phyloP scores from a whole-genome alignment of 2,888 invertebrate genomes.

The Cataglyphis rosenhaueri region DNA sequence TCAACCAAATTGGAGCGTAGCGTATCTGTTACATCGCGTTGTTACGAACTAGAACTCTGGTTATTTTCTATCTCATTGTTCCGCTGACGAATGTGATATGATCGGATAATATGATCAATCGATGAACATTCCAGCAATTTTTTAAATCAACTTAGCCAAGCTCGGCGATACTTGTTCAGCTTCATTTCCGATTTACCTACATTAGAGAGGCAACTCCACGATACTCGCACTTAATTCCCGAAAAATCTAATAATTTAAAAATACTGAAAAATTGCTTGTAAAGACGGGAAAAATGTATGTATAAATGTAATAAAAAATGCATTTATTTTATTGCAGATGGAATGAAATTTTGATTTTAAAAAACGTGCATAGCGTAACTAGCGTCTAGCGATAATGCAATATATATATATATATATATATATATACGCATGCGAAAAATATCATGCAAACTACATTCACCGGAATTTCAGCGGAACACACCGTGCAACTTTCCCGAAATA shows the following conservation, averaged over 20 bases:
- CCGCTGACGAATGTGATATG: constrained; percentile 51
- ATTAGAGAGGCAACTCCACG: background rate
- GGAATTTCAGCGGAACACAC: constrained; percentile 34
- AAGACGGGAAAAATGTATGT: background rate
- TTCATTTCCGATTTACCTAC: constrained; percentile 25
- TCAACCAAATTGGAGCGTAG: constrained; percentile 18
- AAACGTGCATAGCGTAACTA: background rate
- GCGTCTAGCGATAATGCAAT: background rate
- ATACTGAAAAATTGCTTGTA: background rate
- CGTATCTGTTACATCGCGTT: constrained; percentile 38
- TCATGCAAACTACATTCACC: background rate
- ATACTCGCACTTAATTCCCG: background rate
- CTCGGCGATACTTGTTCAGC: background rate
- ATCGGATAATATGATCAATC: constrained; percentile 49
- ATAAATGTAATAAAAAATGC: background rate
- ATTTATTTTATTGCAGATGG: background rate
- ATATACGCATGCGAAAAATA: constrained; percentile 29
- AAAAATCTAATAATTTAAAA: constrained; percentile 17
- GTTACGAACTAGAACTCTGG: constrained; percentile 18
- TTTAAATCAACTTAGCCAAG: constrained; percentile 36
- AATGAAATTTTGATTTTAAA: constrained; percentile 4
- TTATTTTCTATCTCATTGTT: constrained; percentile 16
- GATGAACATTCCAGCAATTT: constrained; percentile 32
- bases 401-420: background rate
- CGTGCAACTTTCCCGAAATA: constrained; percentile 43